phyloP scores from a whole-genome alignment of 2,797 vertebrate genomes.

The Chloroceryle inda region DNA sequence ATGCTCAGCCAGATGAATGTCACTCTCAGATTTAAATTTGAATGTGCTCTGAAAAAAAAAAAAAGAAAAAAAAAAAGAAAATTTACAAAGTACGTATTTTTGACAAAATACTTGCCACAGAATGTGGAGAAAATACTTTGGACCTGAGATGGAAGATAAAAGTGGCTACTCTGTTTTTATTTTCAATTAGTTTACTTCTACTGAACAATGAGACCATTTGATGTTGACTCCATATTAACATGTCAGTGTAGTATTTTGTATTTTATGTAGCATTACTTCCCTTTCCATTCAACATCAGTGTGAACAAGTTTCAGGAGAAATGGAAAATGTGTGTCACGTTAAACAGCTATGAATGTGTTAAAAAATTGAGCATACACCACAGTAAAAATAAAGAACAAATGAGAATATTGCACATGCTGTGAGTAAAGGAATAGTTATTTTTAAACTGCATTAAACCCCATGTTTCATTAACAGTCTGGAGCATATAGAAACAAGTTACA shows the following conservation, averaged over 20 bases:
- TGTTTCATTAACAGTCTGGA: background rate
- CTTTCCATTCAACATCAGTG: background rate
- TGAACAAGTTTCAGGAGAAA: background rate
- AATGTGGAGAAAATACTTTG: background rate
- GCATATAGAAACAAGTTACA: background rate
- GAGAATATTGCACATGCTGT: background rate
- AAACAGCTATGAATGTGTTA: background rate
- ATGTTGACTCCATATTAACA: background rate
- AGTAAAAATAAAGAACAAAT: background rate
- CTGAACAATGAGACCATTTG: background rate
- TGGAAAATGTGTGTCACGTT: background rate
- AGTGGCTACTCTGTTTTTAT: background rate
- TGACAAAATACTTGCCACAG: background rate
- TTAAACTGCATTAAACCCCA: background rate
- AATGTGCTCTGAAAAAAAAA: conserved; percentile 89
- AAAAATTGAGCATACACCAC: background rate
- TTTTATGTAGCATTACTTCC: background rate
- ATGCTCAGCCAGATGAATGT: conserved; percentile 96
- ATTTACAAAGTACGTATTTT: background rate
- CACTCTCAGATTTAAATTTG: conserved; percentile 97
- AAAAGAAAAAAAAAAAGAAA: conserved; percentile 14
- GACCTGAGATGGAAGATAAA: background rate
- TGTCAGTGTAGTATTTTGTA: background rate
- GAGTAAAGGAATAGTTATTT: background rate
- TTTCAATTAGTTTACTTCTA: background rate